Base-by-base conservation (phyloP, 1,140 invertebrate species). In the Anastatus disparis region DNA sequence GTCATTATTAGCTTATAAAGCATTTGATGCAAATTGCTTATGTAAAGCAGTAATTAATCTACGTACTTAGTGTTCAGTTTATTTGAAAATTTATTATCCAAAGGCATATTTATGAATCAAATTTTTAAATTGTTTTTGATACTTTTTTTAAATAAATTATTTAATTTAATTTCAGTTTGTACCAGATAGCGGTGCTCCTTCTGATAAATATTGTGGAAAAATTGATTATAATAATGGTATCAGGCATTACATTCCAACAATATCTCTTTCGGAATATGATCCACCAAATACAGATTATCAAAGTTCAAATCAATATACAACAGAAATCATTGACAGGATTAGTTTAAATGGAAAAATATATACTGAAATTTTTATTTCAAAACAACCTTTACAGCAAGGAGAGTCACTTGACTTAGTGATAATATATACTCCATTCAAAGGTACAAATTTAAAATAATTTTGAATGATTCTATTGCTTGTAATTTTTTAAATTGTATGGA, bases 311-410 rank as follows among this genome's bases (percentile, higher is more conserved):
- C 17, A 56, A 13, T 29, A 38, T 59, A 22, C 3, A 53, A 15
- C 27, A 75, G 31, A 26, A 13, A n/a, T n/a, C n/a, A n/a, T n/a
- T n/a, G n/a, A n/a, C n/a, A n/a, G n/a, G n/a, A 44, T 46, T n/a
- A 75, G 70, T 40, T 26, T 31, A 3, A 64, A 70, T n/a, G 73
- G 74, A 17, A 74, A 77, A 69, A 74, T 82, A 70, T 78, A 80
- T 64, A 84, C 83, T 46, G 75, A 76, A 22, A 82, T 84, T 72
- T 82, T 79, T 35, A 75, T 84, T 27, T 82, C 81, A 0, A 76
- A 77, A 42, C 55, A 77, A 31, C 70, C 53, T 9, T 44, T 80
- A 13, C 15, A 35, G 1, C 26, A 46, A 9, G 74, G 65, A 13
- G 74, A 82, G 44, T 46, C 40, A 46, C 64, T 84, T 17, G 73